phyloP scores from a whole-genome alignment of 2,113 vertebrate species.

The Dendrocopos noguchii region DNA sequence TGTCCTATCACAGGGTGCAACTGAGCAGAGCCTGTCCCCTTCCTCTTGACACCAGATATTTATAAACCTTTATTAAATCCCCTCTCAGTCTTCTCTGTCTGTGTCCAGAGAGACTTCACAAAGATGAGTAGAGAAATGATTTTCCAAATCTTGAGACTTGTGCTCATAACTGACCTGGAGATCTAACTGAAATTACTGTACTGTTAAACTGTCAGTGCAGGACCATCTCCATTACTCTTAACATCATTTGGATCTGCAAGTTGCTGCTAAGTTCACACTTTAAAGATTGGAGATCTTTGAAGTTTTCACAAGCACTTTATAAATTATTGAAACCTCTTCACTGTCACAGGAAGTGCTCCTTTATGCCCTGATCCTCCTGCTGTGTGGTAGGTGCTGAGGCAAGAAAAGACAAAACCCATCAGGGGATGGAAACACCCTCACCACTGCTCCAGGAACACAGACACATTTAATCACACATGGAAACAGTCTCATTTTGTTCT shows the following conservation, averaged over 20 bases:
- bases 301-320: neutral
- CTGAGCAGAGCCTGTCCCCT: no score
- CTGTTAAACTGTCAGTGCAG: neutral
- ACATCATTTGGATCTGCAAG: neutral
- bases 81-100: no score
- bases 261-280: neutral
- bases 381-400: neutral
- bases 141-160: neutral
- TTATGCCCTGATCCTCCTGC: neutral
- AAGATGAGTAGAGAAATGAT: neutral
- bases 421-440: accelerated
- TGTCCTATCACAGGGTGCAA: no score
- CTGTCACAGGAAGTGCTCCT: neutral
- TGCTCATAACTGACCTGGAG: neutral
- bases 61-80: no score
- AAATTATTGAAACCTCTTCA: neutral
- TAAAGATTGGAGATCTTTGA: neutral
- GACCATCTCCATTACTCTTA: neutral
- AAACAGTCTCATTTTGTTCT: neutral
- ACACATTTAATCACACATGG: no score
- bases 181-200: neutral
- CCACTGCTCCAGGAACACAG: neutral
- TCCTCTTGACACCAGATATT: no score
- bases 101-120: neutral
- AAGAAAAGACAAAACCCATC: neutral